Percentiles rank a stretch among this genome's conserved stretches.
Conservation (phyloP, 1,140 invertebrate genomes). For the Camponotus vicinus region DNA sequence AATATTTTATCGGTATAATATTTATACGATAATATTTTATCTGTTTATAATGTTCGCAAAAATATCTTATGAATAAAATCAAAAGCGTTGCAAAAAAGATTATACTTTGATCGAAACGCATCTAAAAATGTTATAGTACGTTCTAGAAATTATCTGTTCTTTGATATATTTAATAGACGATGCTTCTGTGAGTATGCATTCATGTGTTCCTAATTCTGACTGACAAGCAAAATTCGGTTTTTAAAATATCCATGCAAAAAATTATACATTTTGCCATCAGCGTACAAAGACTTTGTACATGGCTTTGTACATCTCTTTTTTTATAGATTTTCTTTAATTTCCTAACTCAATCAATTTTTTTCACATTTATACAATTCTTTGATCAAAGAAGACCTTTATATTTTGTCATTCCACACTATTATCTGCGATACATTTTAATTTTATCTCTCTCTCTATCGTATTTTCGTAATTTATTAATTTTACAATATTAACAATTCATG, state of each 20-base stretch:
- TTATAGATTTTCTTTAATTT: neutral
- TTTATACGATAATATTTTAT: neutral
- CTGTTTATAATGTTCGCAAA: neutral
- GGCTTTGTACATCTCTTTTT: neutral
- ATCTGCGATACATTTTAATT: neutral
- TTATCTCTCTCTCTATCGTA: neutral
- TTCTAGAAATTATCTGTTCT: conserved; percentile 11
- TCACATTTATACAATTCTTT: neutral
- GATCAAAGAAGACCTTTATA: neutral
- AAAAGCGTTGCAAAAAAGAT: neutral
- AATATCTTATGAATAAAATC: neutral
- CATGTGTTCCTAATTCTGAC: neutral
- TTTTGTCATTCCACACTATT: neutral
- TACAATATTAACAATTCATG: too few species aligned
- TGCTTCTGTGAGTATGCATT: neutral
- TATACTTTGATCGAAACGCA: neutral
- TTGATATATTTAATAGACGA: neutral
- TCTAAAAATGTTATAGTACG: neutral
- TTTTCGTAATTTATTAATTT: too few species aligned
- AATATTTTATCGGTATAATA: neutral
- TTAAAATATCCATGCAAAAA: neutral
- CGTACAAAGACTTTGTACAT: neutral
- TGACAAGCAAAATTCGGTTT: neutral
- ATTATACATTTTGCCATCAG: neutral
- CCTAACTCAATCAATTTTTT: too few species aligned